Evolutionary conservation across 2,797 vertebrate species (phyloP), one percentile per base, ranked within the genome.

Genomic region (Sebastes nivosus): DNA sequence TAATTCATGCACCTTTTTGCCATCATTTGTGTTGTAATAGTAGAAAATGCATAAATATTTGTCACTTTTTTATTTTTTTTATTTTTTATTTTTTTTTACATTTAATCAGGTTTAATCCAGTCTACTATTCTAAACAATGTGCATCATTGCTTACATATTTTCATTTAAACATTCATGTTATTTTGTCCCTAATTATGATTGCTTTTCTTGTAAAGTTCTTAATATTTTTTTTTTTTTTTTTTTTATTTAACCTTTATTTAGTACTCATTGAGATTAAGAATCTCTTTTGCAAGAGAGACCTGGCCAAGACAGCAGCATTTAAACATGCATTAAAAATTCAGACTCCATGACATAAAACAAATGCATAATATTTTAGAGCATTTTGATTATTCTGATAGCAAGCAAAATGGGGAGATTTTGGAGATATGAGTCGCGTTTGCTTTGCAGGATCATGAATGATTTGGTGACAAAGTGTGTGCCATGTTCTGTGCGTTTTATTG

Each of bases 401-500:
- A 20, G 18, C 42, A 67, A 32, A 71, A 64, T 60, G 24, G 38
- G 30, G 30, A 73, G n/a, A 32, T 69, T 29, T 32, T 42, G 8
- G 52, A 5, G 27, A 52, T 34, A 84, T 75, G 13, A n/a, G 2
- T 61, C 29, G 42, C 67, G 50, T 25, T 10, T 63, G 50, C 36
- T 25, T 10, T 63, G 50, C 36, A 79, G 64, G 14, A 25, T 30
- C 67, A 32, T 6, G n/a, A 73, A 55, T 50, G 61, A 55, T 55
- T 5, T 12, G 55, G 8, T n/a, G 63, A 32, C 63, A 36, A 24
- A 34, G 13, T 36, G 50, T n/a, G 13, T 25, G 61, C 46, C 32
- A 9, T 68, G 67, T 67, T 76, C 18, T 59, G 67, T 59, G 67
- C 55, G 8, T 87, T 81, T 79, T 63, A 71, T 66, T 60, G 85